Base-by-base conservation (phyloP, 1,140 invertebrate genomes). In the Pseudomyrmex concolor region DNA sequence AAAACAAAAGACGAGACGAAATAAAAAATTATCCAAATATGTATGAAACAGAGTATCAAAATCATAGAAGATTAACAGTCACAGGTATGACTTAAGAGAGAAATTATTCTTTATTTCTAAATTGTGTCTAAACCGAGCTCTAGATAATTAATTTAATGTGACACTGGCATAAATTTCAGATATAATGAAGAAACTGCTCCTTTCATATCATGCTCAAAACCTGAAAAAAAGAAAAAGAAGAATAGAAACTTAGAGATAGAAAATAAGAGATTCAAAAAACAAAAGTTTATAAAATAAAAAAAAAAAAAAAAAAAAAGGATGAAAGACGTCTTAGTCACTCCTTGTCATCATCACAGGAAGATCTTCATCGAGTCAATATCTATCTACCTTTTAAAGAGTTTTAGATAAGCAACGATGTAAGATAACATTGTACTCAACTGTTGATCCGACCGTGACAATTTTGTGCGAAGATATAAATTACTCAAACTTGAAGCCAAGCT, bases 251-350 rank as follows among this genome's bases (percentile, higher is more conserved):
- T 9, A 9, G 51, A 73, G 15, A 73, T 55, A 4, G 12, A 83
- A 50, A 85, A 89, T n/a, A 83, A 89, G 62, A 80, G 8, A 25
- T 73, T 87, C 8, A 90, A 89, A 15, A 34, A 60, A 12, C 80
- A 80, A 64, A 89, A 59, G 54, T 88, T 89, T 62, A 22, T 60
- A 64, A 72, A 89, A 4, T 90, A 66, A 90, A 54, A 67, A 43
- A 5, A 68, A 59, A 64, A 72, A 89, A 4, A 89, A 66, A 90
- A 54, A 67, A 43, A 5, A 68, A 59, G 4, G 17, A 60, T 0
- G 68, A 66, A 51, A 88, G 54, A 19, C 89, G 74, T 50, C 25
- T 7, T 22, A 86, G 87, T 43, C 74, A 64, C 7, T 89, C 90
- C 63, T 0, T 9, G 34, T 4, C 43, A 13, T 54, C 72, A 10